phyloP scores from a whole-genome alignment of 2,797 vertebrate species.

The Florisuga fusca region DNA sequence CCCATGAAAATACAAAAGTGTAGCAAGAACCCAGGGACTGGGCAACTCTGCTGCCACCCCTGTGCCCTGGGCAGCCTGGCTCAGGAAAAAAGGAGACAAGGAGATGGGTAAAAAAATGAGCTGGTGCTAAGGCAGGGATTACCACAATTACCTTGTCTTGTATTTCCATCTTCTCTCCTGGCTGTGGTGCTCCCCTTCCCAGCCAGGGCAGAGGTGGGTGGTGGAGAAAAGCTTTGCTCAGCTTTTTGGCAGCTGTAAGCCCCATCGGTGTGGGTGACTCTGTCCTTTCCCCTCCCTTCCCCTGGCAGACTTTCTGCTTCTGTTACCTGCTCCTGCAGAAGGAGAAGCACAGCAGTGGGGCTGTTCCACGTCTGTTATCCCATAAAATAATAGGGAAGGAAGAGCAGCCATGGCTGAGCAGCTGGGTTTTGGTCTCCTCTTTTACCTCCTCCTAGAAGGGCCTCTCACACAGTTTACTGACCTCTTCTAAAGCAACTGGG shows the following conservation, averaged over 20 bases:
- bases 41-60: not conserved
- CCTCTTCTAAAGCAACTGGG: not conserved
- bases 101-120: not conserved
- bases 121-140: not conserved
- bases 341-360: fast-evolving
- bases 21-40: not conserved
- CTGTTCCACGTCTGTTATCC: fast-evolving
- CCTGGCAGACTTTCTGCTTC: not conserved
- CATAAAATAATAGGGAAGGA: not conserved
- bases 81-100: fast-evolving
- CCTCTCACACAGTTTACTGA: not conserved
- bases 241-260: not conserved
- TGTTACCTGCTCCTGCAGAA: fast-evolving
- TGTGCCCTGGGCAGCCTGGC: not conserved
- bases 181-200: no score
- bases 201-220: not conserved
- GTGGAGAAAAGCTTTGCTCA: not conserved
- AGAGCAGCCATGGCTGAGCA: not conserved
- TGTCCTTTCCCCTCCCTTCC: not conserved
- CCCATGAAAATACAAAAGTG: not conserved
- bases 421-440: not conserved
- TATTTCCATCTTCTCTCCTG: not conserved
- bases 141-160: not conserved
- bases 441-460: not conserved
- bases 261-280: fast-evolving